Evolutionary conservation across 2,113 vertebrate genomes (phyloP), one percentile per base, ranked within the genome.

Genomic region (Syngnathoides biaculeatus): DNA sequence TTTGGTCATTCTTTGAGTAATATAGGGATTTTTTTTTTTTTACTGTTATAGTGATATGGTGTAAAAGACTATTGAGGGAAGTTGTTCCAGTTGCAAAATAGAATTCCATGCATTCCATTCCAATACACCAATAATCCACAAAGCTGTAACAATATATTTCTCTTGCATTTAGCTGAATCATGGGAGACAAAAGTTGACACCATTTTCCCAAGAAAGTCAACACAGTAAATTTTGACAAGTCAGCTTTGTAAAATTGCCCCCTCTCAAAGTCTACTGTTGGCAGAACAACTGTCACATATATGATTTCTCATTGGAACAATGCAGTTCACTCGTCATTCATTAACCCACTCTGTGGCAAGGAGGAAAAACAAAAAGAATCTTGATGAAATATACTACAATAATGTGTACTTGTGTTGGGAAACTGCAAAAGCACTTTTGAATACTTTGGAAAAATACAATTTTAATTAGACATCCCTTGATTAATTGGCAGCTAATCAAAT

Each of bases 21-120:
- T 52, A 2, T 26, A 2, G 24, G 17, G 39, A 24, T 8, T 11
- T 53, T 68, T 56, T 26, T 48, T 9, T 8, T 24, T 40, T 9
- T 68, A 43, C 15, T 2, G 11, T 17, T 20, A 35, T 67, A 55
- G 68, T 68, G 67, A 67, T 30, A 62, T 43, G 57, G 64, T 45
- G 60, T 22, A 62, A 9, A 13, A 39, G 55, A 68, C 38, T 73
- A 62, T 69, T 64, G 59, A 24, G 60, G 9, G 22, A 56, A 62
- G 15, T 50, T 45, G 24, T 66, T 35, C 70, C 64, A 59, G 78
- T 84, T 78, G 67, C 60, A 68, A 69, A 68, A 77, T 74, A 56
- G 62, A 71, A 85, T 87, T 81, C 79, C 81, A 39, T 45, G 80
- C 86, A 82, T 89, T 76, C 81, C 71, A 38, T 53, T 39, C 61